Conservation (phyloP, 2,888 invertebrate genomes). For the Stegophylla sp. region DNA sequence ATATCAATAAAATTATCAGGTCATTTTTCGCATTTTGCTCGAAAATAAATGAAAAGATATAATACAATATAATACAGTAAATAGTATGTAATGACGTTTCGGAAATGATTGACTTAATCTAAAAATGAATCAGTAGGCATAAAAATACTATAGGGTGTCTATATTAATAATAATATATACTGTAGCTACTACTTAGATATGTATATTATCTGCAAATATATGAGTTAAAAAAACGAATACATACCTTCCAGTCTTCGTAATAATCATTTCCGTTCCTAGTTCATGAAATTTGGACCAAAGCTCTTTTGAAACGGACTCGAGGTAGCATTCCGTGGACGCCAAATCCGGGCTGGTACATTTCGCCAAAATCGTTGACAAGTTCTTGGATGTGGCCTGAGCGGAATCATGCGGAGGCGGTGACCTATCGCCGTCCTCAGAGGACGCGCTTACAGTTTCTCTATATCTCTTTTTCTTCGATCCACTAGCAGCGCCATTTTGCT, state of each 20-base stretch:
- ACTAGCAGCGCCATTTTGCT: slow-evolving; percentile 30
- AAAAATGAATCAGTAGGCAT: too few relatives aligned
- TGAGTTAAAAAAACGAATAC: too few relatives aligned
- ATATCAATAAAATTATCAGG: too few relatives aligned
- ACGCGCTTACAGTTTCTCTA: slow-evolving; percentile 45
- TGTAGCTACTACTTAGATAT: too few relatives aligned
- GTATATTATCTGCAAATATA: too few relatives aligned
- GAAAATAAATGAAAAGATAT: too few relatives aligned
- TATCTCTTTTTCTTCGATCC: slow-evolving; percentile 33
- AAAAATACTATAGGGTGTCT: too few relatives aligned
- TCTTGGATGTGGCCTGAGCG: slow-evolving; percentile 27
- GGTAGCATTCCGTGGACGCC: slow-evolving; percentile 73
- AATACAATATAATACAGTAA: too few relatives aligned
- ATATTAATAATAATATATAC: too few relatives aligned
- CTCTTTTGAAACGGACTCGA: slow-evolving; percentile 83
- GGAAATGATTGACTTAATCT: too few relatives aligned
- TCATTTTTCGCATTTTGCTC: too few relatives aligned
- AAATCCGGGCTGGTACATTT: slow-evolving; percentile 75
- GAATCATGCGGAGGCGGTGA: slow-evolving; percentile 58
- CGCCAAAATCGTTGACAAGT: slow-evolving; percentile 42
- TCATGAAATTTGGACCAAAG: slow-evolving; percentile 63
- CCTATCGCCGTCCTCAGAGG: slow-evolving; percentile 52
- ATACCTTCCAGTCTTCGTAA: slow-evolving; percentile 63
- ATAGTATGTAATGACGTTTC: too few relatives aligned
- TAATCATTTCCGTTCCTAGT: slow-evolving; percentile 63